Evolutionary conservation across 2,888 invertebrate genomes (phyloP), one percentile per base, ranked within the genome.

Genomic region (Taphrorychus bicolor): DNA sequence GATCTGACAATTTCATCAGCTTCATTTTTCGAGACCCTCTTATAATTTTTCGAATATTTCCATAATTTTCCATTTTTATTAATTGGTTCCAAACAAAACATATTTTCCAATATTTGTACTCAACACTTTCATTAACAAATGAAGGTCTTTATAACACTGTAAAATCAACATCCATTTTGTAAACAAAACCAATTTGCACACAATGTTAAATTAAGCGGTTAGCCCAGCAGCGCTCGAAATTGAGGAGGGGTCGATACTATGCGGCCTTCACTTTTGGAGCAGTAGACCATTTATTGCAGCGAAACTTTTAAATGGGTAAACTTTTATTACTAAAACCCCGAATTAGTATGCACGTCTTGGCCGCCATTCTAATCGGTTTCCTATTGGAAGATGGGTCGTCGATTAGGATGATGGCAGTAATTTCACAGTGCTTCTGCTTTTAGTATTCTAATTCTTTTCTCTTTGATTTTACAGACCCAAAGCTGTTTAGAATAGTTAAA

Each of bases 231-330:
- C 14, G 48, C 7, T 48, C 16, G n/a, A 17, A 9, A 19, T 4
- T 19, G 7, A 18, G n/a, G n/a, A n/a, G 21, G 22, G n/a, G 4
- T 22, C 21, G n/a, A 51, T 51, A 21, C n/a, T n/a, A n/a, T n/a
- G 22, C n/a, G 18, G 21, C 19, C 22, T 51, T 18, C 9, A 19
- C 17, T 21, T 51, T 51, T 51, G 18, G 51, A 21, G 22, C n/a
- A 14, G 19, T 17, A n/a, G 51, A n/a, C 22, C 22, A 51, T 51
- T 51, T 19, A 51, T 51, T 19, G 19, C 51, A 14, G 51, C n/a
- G 22, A 51, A 51, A 51, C 51, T 51, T 51, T 51, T 51, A 22
- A 51, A 51, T 51, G 51, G 51, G 51, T 51, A 21, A 51, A 51
- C 21, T 51, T 51, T 22, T 51, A 51, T 51, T 51, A 21, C 17